A percentile compares a stretch with the other conserved stretches of the same genome.
Conservation (phyloP, 2,797 vertebrate species). For the Diglossa cyanea region DNA sequence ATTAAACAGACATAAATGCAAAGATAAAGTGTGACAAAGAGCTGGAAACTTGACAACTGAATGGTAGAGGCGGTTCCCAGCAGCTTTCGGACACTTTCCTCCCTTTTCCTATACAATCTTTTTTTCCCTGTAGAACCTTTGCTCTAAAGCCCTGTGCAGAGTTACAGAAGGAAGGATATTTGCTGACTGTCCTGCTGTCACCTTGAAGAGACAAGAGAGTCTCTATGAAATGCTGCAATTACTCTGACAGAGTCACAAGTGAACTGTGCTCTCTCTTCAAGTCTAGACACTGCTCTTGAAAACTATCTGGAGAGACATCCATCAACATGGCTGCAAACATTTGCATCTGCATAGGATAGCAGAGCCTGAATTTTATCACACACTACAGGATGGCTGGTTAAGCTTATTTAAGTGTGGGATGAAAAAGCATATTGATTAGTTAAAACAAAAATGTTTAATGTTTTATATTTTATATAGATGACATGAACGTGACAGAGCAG, state of each 20-base stretch:
- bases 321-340: neutral
- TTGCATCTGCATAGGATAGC: neutral
- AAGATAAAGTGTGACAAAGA: neutral
- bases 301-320: slow-evolving; percentile 20
- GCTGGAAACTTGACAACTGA: neutral
- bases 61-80: neutral
- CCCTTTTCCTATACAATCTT: neutral
- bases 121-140: neutral
- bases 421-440: neutral
- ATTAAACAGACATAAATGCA: neutral
- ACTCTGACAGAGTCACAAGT: neutral
- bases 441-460: neutral
- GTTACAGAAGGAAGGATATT: neutral
- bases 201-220: neutral
- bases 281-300: slow-evolving; percentile 8
- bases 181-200: neutral
- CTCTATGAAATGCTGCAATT: neutral
- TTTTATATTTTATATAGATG: neutral
- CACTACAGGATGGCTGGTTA: neutral
- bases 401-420: neutral
- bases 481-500: neutral
- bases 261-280: neutral
- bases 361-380: neutral
- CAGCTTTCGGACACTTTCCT: neutral
- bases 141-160: neutral